phyloP scores from a whole-genome alignment of 2,888 invertebrate genomes.

The Pterostichus niger region DNA sequence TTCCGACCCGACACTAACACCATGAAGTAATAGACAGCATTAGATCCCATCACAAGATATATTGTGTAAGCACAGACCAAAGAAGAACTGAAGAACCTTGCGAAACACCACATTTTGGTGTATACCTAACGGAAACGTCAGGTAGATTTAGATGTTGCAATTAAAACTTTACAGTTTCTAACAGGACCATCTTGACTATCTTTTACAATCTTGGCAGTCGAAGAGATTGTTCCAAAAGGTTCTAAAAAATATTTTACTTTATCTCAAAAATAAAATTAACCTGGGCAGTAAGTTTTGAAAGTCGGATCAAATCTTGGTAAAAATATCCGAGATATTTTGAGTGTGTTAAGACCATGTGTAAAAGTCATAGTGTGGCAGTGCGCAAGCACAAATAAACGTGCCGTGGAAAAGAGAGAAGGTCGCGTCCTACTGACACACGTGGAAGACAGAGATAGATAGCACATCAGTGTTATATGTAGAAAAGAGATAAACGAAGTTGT shows the following conservation, averaged over 20 bases:
- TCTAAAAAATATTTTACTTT: background rate
- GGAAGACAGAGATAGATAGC: slow-evolving; percentile 33
- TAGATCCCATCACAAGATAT: slow-evolving; percentile 8
- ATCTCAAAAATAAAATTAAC: too few species aligned
- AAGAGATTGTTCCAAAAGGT: background rate
- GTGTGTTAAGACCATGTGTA: background rate
- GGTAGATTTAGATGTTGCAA: slow-evolving; percentile 53
- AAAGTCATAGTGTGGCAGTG: background rate
- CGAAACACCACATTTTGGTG: slow-evolving; percentile 35
- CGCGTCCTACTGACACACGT: slow-evolving; percentile 54
- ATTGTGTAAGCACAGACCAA: background rate
- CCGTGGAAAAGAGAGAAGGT: slow-evolving; percentile 47
- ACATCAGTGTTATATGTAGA: background rate
- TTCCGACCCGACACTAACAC: slow-evolving; percentile 9
- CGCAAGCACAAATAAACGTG: slow-evolving; percentile 39
- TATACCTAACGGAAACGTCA: slow-evolving; percentile 28
- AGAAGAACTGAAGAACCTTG: slow-evolving; percentile 10
- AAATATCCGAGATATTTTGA: background rate
- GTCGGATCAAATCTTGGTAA: background rate
- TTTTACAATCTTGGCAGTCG: background rate
- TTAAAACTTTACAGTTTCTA: slow-evolving; percentile 54
- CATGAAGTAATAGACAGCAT: slow-evolving; percentile 1
- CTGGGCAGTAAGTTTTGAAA: too few species aligned
- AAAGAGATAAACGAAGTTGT: slow-evolving; percentile 23
- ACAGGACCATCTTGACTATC: slow-evolving; percentile 36